phyloP scores from a whole-genome alignment of 1,140 invertebrate genomes.

The Branchinecta lindahli region DNA sequence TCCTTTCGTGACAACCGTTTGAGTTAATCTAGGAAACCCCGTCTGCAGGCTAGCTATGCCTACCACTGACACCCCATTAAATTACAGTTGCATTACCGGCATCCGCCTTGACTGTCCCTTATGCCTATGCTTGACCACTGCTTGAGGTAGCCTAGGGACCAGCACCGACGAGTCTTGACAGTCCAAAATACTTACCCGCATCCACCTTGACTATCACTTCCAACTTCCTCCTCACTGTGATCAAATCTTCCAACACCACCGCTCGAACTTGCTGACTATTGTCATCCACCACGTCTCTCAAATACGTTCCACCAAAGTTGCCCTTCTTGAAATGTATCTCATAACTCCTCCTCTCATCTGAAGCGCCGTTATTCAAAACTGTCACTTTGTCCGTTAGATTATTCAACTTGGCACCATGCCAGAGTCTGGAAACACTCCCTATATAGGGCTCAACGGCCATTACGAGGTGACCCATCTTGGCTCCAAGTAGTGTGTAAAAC shows the following conservation, averaged over 20 bases:
- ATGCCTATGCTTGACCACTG: too few species aligned
- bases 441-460: constrained; percentile 28
- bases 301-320: constrained; percentile 27
- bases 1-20: too few species aligned
- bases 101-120: too few species aligned
- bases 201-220: neutral
- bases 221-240: neutral
- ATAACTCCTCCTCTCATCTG: constrained; percentile 22
- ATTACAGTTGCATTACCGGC: too few species aligned
- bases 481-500: constrained; percentile 26
- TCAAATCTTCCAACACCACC: neutral
- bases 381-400: constrained; percentile 22
- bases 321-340: constrained; percentile 22
- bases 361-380: constrained; percentile 26
- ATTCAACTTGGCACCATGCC: constrained; percentile 23
- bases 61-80: too few species aligned
- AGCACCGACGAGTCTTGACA: too few species aligned
- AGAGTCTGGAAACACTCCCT: constrained; percentile 24
- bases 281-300: constrained; percentile 20
- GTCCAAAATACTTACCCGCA: neutral
- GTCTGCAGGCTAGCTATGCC: too few species aligned
- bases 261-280: neutral
- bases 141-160: too few species aligned
- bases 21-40: too few species aligned
- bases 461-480: constrained; percentile 25